A percentile compares a stretch with the other conserved stretches of the same genome.
phyloP scores from a whole-genome alignment of 2,888 invertebrate genomes.

The Polydrusus tereticollis region DNA sequence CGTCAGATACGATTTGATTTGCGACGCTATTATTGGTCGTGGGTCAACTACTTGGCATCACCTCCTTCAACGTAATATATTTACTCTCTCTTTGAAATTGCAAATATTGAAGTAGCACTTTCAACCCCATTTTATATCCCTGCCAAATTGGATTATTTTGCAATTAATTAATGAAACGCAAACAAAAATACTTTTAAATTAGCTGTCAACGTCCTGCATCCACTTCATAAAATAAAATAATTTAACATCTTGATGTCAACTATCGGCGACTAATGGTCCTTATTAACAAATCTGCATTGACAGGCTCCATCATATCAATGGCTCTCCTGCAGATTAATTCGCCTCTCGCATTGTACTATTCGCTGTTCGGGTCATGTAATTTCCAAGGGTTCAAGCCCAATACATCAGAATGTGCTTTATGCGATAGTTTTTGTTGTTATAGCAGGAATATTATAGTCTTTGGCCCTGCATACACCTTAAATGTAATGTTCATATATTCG shows the following conservation, averaged over 20 bases:
- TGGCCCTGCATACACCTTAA: no score
- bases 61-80: no score
- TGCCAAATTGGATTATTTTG: no score
- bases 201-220: neutral
- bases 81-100: no score
- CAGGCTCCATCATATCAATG: constrained; percentile 16
- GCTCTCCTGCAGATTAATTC: constrained; percentile 22
- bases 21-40: no score
- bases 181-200: neutral
- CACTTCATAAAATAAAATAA: constrained; percentile 2
- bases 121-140: no score
- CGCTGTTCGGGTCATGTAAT: constrained; percentile 20
- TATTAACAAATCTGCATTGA: constrained; percentile 16
- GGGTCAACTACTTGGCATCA: no score
- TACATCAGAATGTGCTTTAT: constrained; percentile 10
- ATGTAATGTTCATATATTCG: no score
- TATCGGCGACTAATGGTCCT: neutral
- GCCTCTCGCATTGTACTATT: constrained; percentile 1
- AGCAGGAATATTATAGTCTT: no score
- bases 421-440: constrained; percentile 5
- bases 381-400: neutral
- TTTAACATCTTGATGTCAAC: constrained; percentile 13
- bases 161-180: neutral
- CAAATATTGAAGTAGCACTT: no score
- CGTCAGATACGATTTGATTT: no score